Percentiles rank a stretch among this genome's conserved stretches.
phyloP scores from a whole-genome alignment of 2,888 invertebrate genomes.

The Cordylochernes scorpioides region DNA sequence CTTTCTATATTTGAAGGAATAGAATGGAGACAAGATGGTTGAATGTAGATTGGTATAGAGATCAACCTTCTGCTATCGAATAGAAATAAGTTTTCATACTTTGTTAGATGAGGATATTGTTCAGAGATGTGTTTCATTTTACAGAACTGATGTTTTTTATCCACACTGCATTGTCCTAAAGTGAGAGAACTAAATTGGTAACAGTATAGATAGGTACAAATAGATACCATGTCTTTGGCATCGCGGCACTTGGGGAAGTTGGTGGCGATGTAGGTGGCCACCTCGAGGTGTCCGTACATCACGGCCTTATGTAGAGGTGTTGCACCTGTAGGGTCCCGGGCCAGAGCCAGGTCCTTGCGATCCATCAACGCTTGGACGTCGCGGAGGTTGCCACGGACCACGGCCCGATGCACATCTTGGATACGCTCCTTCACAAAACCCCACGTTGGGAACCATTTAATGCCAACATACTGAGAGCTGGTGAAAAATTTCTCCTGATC shows the following conservation, averaged over 20 bases:
- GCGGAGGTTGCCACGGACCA: conserved; percentile 24
- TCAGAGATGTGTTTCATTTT: too few species aligned
- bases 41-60: too few species aligned
- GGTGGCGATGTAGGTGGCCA: conserved; percentile 21
- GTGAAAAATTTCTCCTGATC: too few species aligned
- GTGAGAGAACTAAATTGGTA: too few species aligned
- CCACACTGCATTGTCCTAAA: too few species aligned
- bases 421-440: conserved; percentile 24
- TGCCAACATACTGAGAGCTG: too few species aligned
- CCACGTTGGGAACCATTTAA: too few species aligned
- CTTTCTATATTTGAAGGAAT: too few species aligned
- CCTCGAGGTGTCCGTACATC: conserved; percentile 20
- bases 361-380: conserved; percentile 24
- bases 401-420: conserved; percentile 21
- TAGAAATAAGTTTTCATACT: too few species aligned
- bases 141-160: too few species aligned
- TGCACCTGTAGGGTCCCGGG: conserved; percentile 19
- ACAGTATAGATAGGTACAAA: background rate
- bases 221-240: conserved; percentile 20
- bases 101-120: conserved; percentile 1
- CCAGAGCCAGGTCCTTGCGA: conserved; percentile 25
- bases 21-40: too few species aligned
- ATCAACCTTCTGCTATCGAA: too few species aligned
- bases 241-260: conserved; percentile 22
- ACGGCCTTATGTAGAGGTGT: conserved; percentile 19